Percentiles rank a stretch among this genome's conserved stretches.
These are phyloP conservation scores for Atherinosoma microstoma DNA, from an alignment of 2,797 vertebrate genomes.

Conservation along the genomic window DNA sequence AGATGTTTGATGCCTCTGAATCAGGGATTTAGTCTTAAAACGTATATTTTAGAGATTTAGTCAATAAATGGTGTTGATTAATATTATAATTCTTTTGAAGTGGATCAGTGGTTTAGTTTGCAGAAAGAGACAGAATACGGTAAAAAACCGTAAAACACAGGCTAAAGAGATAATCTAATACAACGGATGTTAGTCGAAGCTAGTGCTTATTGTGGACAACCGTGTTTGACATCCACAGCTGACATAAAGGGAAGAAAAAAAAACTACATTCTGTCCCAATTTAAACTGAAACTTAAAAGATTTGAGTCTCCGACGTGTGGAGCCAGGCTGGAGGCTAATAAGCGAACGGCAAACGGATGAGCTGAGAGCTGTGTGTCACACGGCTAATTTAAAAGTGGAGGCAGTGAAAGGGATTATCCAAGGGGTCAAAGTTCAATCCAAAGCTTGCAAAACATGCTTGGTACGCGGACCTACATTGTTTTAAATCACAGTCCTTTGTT, in stretches of 20 bases:
- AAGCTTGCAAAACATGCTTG: conserved; percentile 79
- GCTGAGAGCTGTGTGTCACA: conserved; percentile 66
- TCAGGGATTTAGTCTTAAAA: conserved; percentile 26
- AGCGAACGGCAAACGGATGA: conserved; percentile 64
- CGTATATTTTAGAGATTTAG: neutral
- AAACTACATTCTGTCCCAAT: neutral
- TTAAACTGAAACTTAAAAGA: neutral
- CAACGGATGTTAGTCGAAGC: neutral
- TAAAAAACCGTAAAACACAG: neutral
- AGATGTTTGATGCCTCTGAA: conserved; percentile 29
- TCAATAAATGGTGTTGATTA: neutral
- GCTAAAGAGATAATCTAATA: neutral
- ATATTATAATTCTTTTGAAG: too few relatives aligned
- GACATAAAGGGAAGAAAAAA: neutral
- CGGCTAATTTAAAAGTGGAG: conserved; percentile 83
- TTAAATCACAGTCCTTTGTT: conserved; percentile 54
- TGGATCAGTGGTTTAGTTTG: too few relatives aligned
- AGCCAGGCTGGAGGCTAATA: conserved; percentile 49
- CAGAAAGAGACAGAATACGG: too few relatives aligned
- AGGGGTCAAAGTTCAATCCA: conserved; percentile 77
- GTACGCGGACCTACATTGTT: conserved; percentile 59
- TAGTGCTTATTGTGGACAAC: neutral
- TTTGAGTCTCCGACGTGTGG: neutral
- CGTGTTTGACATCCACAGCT: neutral
- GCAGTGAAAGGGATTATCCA: conserved; percentile 82